Evolutionary conservation across 2,888 invertebrate genomes (phyloP).

Genomic region (Argyresthia albistria): DNA sequence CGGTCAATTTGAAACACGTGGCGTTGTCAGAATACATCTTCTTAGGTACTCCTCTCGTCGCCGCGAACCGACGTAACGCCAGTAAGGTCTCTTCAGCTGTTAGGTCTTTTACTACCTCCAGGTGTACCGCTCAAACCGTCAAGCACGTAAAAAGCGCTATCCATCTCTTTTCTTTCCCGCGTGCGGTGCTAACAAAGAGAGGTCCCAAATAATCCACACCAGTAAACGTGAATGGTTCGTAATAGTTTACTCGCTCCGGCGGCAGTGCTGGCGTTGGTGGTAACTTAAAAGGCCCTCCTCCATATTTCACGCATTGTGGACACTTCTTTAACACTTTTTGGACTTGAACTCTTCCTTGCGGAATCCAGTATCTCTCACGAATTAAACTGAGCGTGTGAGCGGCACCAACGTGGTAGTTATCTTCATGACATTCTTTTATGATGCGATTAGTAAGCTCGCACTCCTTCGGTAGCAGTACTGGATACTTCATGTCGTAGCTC

Average conservation of each 20-base stretch:
- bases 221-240: constrained; percentile 5
- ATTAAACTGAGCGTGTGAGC: constrained; percentile 1
- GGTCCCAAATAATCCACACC: constrained; percentile 10
- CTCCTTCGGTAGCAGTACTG: constrained; percentile 8
- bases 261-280: constrained; percentile 11
- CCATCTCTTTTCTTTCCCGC: constrained; percentile 1
- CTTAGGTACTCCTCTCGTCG: constrained; percentile 5
- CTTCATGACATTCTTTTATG: constrained; percentile 6
- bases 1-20: constrained; percentile 8
- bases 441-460: constrained; percentile 1
- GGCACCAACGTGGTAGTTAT: constrained; percentile 10
- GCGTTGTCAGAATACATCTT: constrained; percentile 12
- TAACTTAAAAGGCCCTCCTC: constrained; percentile 8
- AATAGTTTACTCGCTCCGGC: constrained; percentile 4
- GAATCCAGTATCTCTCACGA: constrained; percentile 3
- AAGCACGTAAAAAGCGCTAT: constrained; percentile 4
- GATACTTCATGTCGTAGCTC: constrained; percentile 5
- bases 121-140: constrained; percentile 7
- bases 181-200: background rate
- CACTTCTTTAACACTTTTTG: constrained; percentile 8
- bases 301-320: constrained; percentile 7
- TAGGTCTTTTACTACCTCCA: constrained; percentile 9
- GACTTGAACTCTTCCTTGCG: background rate
- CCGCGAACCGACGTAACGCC: constrained; percentile 7
- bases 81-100: constrained; percentile 10